Conservation (phyloP, 2,113 vertebrate genomes). For the Fulmarus glacialis region DNA sequence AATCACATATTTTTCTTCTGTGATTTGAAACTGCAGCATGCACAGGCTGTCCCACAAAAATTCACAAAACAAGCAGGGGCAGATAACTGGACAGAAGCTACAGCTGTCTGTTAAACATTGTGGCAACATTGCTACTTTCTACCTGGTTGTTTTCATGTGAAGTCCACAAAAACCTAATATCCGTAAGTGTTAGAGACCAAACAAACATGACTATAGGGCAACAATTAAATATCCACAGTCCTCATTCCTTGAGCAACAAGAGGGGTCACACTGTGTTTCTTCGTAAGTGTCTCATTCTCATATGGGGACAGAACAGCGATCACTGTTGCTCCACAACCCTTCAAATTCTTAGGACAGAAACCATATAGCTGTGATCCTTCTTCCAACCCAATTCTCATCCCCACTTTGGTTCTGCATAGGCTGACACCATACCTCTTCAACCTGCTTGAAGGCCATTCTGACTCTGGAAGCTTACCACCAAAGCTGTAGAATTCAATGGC, state of each 20-base stretch:
- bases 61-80: background rate
- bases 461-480: background rate
- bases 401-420: background rate
- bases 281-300: background rate
- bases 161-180: background rate
- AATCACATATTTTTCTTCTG: background rate
- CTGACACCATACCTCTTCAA: background rate
- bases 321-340: background rate
- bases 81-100: background rate
- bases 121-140: background rate
- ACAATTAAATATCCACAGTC: background rate
- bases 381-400: background rate
- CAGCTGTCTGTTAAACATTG: background rate
- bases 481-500: background rate
- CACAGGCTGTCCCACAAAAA: background rate
- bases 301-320: background rate
- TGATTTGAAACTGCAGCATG: background rate
- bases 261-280: background rate
- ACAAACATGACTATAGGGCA: background rate
- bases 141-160: background rate
- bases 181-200: background rate
- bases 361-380: fast-evolving
- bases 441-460: background rate
- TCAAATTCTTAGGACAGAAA: background rate
- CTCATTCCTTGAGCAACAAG: background rate